Percentiles rank a stretch among this genome's conserved stretches.
These are phyloP conservation scores for Pampus argenteus DNA, from an alignment of 2,797 vertebrate species.

Conservation along the genomic window DNA sequence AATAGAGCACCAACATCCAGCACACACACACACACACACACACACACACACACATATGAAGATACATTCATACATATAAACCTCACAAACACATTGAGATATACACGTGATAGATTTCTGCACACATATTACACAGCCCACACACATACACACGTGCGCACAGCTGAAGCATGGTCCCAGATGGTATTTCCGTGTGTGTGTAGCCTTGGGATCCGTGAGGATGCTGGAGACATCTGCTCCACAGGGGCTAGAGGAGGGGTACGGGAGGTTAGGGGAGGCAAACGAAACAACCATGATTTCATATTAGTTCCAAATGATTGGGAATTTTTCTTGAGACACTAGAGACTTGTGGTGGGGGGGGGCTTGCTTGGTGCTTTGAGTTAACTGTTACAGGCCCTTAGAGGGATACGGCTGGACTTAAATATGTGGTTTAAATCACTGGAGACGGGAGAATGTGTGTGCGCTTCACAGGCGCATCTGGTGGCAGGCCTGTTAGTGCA, in stretches of 20 bases:
- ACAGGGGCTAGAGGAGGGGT: constrained; percentile 67
- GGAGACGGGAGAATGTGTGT: constrained; percentile 56
- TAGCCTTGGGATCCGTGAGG: constrained; percentile 81
- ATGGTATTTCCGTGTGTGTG: constrained; percentile 84
- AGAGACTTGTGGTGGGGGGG: constrained; percentile 59
- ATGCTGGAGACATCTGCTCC: constrained; percentile 86
- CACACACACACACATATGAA: constrained; percentile 53
- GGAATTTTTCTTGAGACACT: constrained; percentile 72
- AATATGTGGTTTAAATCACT: constrained; percentile 68
- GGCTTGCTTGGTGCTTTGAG: constrained; percentile 60
- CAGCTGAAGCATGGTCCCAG: constrained; percentile 83
- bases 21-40: constrained; percentile 41
- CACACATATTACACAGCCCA: constrained; percentile 53
- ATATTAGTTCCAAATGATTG: constrained; percentile 81
- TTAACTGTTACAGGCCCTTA: constrained; percentile 57
- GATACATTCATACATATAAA: constrained; percentile 64
- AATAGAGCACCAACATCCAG: constrained; percentile 40
- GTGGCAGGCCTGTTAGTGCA: constrained; percentile 85
- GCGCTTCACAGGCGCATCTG: constrained; percentile 82
- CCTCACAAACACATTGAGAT: constrained; percentile 61
- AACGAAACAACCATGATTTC: constrained; percentile 77
- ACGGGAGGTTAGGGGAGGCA: constrained; percentile 69
- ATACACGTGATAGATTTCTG: constrained; percentile 54
- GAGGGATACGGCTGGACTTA: constrained; percentile 53
- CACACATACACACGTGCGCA: constrained; percentile 50